Evolutionary conservation across 2,888 invertebrate genomes (phyloP).

Genomic region (Microctonus aethiopoides): DNA sequence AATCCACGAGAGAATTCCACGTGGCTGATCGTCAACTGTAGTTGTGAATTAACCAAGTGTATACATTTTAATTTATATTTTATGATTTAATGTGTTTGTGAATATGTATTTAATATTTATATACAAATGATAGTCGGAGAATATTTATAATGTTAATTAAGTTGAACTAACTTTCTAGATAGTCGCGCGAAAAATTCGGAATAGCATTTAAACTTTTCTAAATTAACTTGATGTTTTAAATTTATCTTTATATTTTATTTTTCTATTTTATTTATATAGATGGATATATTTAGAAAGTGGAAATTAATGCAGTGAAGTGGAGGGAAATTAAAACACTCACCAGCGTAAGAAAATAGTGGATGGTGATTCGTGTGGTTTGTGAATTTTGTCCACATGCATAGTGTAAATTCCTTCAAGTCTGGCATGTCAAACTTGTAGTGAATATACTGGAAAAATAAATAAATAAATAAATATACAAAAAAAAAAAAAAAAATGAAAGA

Average conservation of each 20-base stretch:
- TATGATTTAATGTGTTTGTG: background rate
- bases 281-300: background rate
- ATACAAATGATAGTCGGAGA: too few species aligned
- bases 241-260: background rate
- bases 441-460: constrained; percentile 73
- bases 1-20: constrained; percentile 82
- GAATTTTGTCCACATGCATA: constrained; percentile 86
- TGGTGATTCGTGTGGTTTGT: constrained; percentile 86
- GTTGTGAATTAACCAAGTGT: constrained; percentile 48
- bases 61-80: background rate
- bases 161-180: constrained; percentile 11
- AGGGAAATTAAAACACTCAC: constrained; percentile 67
- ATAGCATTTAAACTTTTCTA: constrained; percentile 1
- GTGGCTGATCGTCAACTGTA: constrained; percentile 79
- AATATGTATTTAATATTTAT: background rate
- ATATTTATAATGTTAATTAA: too few species aligned
- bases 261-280: background rate
- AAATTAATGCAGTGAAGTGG: background rate
- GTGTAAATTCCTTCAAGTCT: constrained; percentile 83
- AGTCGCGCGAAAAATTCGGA: background rate
- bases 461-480: background rate
- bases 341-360: constrained; percentile 84
- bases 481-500: background rate
- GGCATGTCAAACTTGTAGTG: constrained; percentile 80
- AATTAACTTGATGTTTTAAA: background rate